Evolutionary conservation across 2,888 invertebrate genomes (phyloP).

Genomic region (Adineta ricciae): DNA sequence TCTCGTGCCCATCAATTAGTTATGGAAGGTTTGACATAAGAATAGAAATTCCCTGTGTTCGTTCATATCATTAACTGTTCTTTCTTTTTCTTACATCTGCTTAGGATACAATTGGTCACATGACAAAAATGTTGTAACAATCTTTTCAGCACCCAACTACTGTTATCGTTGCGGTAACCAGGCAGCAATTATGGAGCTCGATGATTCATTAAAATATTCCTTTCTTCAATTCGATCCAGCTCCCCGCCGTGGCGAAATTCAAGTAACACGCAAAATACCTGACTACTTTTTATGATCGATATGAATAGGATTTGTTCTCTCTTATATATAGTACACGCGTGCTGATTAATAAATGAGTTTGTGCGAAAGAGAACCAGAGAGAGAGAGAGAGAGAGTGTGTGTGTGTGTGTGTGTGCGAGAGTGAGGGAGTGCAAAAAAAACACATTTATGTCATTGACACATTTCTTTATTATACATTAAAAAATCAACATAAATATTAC

Average conservation of each 20-base stretch:
- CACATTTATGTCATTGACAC: constrained; percentile 12
- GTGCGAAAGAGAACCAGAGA: not conserved
- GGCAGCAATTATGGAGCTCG: constrained; percentile 98
- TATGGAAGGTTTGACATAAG: constrained; percentile 70
- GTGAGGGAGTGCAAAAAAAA: not conserved
- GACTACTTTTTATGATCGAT: constrained; percentile 89
- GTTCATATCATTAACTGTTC: not conserved
- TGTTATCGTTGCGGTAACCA: constrained; percentile 99
- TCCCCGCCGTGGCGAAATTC: constrained; percentile 96
- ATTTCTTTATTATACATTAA: not conserved
- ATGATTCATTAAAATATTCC: constrained; percentile 98
- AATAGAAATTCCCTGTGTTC: not conserved
- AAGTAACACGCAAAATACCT: constrained; percentile 97
- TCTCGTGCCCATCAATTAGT: constrained; percentile 98
- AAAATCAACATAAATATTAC: not conserved
- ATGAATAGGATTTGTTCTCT: not conserved
- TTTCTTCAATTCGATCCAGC: constrained; percentile 99
- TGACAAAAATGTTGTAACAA: constrained; percentile 97
- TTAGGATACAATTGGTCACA: constrained; percentile 71
- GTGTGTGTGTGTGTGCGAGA: not conserved
- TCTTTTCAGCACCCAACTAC: constrained; percentile 99
- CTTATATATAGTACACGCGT: constrained; percentile 1
- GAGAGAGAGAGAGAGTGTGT: not conserved
- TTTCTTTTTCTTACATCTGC: constrained; percentile 34
- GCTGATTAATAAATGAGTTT: constrained; percentile 4